These are phyloP conservation scores for Morone chrysops DNA, from an alignment of 2,113 vertebrate genomes.

Conservation along the genomic window DNA sequence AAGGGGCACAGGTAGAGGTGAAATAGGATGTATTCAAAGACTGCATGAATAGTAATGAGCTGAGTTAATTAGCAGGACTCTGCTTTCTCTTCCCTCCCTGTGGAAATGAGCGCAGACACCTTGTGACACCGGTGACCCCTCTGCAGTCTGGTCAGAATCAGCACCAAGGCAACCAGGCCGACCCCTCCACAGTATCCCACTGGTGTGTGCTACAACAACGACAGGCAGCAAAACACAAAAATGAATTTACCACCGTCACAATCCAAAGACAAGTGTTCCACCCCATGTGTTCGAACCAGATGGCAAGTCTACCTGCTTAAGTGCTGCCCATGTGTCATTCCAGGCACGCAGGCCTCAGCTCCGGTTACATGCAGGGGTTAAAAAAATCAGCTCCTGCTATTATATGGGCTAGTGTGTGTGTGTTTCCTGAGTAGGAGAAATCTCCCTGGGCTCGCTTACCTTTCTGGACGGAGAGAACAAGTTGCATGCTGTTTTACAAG, in stretches of 20 bases:
- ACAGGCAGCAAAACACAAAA: constrained; percentile 30
- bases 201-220: not conserved
- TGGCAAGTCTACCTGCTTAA: constrained; percentile 66
- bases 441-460: constrained; percentile 64
- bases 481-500: constrained; percentile 78
- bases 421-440: constrained; percentile 52
- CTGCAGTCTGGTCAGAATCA: constrained; percentile 8
- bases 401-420: constrained; percentile 45
- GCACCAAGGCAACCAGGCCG: not conserved
- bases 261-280: constrained; percentile 53
- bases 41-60: constrained; percentile 48
- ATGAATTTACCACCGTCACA: constrained; percentile 33
- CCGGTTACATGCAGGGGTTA: constrained; percentile 56
- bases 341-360: constrained; percentile 44
- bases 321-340: constrained; percentile 44
- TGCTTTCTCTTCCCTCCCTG: constrained; percentile 7
- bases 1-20: constrained; percentile 46
- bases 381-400: constrained; percentile 49
- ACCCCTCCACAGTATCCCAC: not conserved
- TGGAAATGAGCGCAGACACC: constrained; percentile 33
- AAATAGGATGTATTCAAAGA: constrained; percentile 19
- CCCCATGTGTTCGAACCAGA: constrained; percentile 67
- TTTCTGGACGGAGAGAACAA: constrained; percentile 74
- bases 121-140: constrained; percentile 20
- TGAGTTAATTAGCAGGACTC: constrained; percentile 37